phyloP scores from a whole-genome alignment of 2,797 vertebrate species.

The Amazonetta brasiliensis region DNA sequence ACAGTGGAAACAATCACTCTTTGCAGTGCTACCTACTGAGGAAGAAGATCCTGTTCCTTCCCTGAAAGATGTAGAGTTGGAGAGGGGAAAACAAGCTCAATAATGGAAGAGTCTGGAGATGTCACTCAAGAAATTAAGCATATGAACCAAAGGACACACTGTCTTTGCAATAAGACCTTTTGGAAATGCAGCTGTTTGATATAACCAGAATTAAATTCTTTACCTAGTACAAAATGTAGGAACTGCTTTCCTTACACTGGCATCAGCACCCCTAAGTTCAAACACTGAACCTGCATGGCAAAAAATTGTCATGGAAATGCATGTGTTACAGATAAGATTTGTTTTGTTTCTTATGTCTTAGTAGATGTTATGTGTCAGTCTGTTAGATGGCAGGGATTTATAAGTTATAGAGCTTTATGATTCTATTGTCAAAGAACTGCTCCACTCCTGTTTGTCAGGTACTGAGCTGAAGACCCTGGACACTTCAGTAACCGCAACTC shows the following conservation, averaged over 20 bases:
- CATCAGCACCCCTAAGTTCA: rapidly evolving
- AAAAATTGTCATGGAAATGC: background rate
- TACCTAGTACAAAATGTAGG: background rate
- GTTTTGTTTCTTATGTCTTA: background rate
- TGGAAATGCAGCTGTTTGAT: background rate
- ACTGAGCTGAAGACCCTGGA: background rate
- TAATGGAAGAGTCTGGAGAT: background rate
- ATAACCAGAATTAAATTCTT: background rate
- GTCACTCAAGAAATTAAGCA: background rate
- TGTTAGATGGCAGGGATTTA: background rate
- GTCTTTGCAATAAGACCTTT: background rate
- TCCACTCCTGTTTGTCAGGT: background rate
- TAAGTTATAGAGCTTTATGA: background rate
- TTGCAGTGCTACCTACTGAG: background rate
- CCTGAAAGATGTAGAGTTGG: background rate
- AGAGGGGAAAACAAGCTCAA: background rate
- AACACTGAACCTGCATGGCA: background rate
- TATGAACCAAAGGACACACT: background rate
- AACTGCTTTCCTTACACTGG: background rate
- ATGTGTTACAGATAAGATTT: background rate
- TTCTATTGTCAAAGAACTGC: background rate
- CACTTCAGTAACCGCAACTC: background rate
- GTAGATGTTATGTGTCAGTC: background rate
- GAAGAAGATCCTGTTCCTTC: background rate
- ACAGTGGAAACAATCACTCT: background rate